These are phyloP conservation scores for Strix occidentalis DNA, from an alignment of 2,797 vertebrate species.

Conservation along the genomic window DNA sequence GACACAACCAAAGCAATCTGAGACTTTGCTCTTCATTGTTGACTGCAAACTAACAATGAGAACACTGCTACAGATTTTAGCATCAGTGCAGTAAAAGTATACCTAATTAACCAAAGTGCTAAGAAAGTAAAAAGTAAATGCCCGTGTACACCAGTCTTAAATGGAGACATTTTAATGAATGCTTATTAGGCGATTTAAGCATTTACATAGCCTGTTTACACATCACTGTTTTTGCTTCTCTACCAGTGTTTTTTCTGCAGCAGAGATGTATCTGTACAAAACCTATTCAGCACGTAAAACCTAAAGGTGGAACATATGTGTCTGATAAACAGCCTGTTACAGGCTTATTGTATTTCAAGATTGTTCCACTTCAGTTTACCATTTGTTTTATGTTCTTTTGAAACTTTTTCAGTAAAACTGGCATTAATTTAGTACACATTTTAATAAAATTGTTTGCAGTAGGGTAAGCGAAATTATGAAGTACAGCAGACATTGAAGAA, in stretches of 20 bases:
- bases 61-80: neutral
- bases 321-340: constrained; percentile 4
- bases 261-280: neutral
- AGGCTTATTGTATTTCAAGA: constrained; percentile 11
- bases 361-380: constrained; percentile 15
- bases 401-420: constrained; percentile 5
- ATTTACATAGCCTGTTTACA: neutral
- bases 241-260: neutral
- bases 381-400: constrained; percentile 22
- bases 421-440: constrained; percentile 33
- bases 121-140: neutral
- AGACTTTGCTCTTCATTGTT: neutral
- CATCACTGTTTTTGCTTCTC: neutral
- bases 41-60: neutral
- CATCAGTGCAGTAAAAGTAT: neutral
- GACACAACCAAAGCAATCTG: neutral
- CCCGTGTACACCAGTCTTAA: neutral
- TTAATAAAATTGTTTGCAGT: constrained; percentile 22
- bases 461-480: neutral
- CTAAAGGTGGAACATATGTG: neutral
- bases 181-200: neutral
- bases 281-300: neutral
- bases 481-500: neutral
- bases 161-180: neutral
- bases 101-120: neutral